Evolutionary conservation across 2,797 vertebrate genomes (phyloP).

Genomic region (Serranus cabrilla): DNA sequence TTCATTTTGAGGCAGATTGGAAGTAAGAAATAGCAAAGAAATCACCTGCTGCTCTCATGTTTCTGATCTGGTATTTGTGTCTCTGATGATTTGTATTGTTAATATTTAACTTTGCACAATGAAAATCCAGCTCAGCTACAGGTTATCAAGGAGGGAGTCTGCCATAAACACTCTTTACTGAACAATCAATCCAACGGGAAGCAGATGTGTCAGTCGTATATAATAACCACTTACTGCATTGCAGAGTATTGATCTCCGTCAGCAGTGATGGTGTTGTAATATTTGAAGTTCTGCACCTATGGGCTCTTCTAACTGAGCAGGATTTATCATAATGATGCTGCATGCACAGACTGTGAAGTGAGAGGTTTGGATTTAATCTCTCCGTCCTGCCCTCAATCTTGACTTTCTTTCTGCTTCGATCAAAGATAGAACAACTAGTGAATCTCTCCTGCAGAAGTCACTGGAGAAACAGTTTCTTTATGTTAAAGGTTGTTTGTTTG

Average conservation of each 20-base stretch:
- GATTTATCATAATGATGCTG: conserved; percentile 27
- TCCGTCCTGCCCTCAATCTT: not conserved
- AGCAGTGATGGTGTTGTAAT: conserved; percentile 39
- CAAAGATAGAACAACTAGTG: conserved; percentile 7
- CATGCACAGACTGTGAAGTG: conserved; percentile 3
- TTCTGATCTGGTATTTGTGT: conserved; percentile 11
- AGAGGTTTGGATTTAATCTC: conserved; percentile 12
- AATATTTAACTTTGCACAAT: not conserved
- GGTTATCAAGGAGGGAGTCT: conserved; percentile 3
- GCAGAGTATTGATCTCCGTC: conserved; percentile 61
- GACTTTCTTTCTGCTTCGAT: conserved; percentile 16
- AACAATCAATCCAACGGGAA: conserved; percentile 35
- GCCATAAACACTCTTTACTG: conserved; percentile 30
- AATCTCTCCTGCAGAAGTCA: conserved; percentile 6
- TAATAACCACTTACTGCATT: conserved; percentile 60
- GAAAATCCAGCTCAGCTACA: conserved; percentile 16
- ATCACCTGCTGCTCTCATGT: conserved; percentile 4
- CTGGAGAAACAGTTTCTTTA: not conserved
- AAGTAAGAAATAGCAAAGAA: conserved; percentile 3
- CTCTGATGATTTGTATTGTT: not conserved
- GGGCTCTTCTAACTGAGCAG: conserved; percentile 18
- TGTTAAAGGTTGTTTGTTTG: not conserved
- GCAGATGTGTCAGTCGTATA: conserved; percentile 54
- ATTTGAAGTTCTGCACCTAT: conserved; percentile 31
- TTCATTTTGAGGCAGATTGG: conserved; percentile 36